These are phyloP conservation scores for Lithophane ornitopus DNA, from an alignment of 2,888 invertebrate species.

Conservation along the genomic window DNA sequence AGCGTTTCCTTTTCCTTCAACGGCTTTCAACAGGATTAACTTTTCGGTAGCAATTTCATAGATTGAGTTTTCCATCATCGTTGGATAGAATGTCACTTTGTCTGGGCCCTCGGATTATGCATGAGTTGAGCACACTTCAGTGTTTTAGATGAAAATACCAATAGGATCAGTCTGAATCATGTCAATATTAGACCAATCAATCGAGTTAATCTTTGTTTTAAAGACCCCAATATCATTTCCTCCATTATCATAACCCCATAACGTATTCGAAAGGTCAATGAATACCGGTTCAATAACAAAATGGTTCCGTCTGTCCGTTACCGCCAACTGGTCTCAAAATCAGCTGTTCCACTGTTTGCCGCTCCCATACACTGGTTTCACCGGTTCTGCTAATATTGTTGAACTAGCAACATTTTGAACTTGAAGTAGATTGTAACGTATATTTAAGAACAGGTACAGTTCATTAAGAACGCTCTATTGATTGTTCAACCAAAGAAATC, in stretches of 20 bases:
- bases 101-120: not conserved
- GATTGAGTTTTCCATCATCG: not conserved
- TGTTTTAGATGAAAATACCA: not conserved
- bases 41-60: not conserved
- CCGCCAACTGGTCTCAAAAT: conserved; percentile 70
- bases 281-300: conserved; percentile 65
- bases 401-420: conserved; percentile 47
- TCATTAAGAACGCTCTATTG: not conserved
- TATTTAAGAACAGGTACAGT: conserved; percentile 39
- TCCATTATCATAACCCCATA: conserved; percentile 57
- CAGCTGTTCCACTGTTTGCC: conserved; percentile 73
- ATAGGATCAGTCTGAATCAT: not conserved
- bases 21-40: no score
- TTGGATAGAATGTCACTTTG: no score
- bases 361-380: conserved; percentile 60
- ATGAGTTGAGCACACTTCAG: not conserved
- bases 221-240: conserved; percentile 59
- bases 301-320: conserved; percentile 76
- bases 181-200: conserved; percentile 8
- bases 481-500: not conserved
- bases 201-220: conserved; percentile 33
- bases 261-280: conserved; percentile 71
- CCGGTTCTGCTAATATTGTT: conserved; percentile 54
- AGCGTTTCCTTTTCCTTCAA: not conserved
- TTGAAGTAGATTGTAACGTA: conserved; percentile 62